A percentile compares a stretch with the other conserved stretches of the same genome.
Conservation (phyloP, 2,113 vertebrate species). For the human region DNA sequence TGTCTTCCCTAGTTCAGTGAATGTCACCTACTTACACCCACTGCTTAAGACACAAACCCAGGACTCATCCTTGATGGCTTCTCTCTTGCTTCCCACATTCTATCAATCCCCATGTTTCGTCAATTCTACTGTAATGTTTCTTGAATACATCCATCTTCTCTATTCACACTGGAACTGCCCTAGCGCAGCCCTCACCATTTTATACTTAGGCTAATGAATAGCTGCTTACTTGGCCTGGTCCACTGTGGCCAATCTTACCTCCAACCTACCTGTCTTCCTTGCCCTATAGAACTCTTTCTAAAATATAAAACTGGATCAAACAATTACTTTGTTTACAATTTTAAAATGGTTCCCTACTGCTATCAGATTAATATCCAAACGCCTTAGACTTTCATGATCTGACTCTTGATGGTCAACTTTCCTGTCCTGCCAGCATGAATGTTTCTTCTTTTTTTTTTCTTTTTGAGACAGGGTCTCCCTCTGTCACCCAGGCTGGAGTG, state of each 20-base stretch:
- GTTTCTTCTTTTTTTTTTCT: background rate
- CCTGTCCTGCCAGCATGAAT: background rate
- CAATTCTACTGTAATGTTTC: background rate
- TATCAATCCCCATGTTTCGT: background rate
- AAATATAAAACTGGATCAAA: background rate
- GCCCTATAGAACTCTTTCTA: background rate
- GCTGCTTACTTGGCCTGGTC: background rate
- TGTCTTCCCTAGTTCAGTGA: background rate
- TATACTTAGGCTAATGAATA: background rate
- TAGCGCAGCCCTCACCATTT: background rate
- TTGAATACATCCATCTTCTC: background rate
- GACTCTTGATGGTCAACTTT: background rate
- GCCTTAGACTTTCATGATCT: background rate
- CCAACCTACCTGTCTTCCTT: background rate
- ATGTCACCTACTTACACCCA: background rate
- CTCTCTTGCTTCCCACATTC: background rate
- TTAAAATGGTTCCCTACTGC: background rate
- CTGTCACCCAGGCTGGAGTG: too few species aligned
- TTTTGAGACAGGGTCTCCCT: too few species aligned
- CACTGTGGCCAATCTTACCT: background rate
- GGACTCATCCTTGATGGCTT: background rate
- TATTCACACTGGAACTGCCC: background rate
- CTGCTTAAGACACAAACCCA: background rate
- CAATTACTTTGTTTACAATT: background rate
- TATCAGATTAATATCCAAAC: background rate